Evolutionary conservation across 2,888 invertebrate species (phyloP).

Genomic region (Sinelater perroti): DNA sequence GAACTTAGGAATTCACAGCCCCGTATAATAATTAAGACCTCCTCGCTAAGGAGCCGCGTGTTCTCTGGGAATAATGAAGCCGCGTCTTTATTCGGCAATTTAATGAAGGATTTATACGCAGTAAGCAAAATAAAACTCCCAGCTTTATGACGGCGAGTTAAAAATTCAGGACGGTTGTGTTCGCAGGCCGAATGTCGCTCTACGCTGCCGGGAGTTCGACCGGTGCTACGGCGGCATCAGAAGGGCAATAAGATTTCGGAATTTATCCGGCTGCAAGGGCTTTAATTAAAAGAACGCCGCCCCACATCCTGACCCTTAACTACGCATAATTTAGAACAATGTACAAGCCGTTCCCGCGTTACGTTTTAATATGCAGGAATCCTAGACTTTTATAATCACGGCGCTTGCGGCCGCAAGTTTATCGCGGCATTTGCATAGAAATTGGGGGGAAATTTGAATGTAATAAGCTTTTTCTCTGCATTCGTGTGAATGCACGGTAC

Average conservation of each 20-base stretch:
- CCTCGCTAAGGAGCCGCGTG: no score
- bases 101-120: slow-evolving; percentile 1
- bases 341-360: slow-evolving; percentile 8
- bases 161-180: slow-evolving; percentile 3
- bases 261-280: slow-evolving; percentile 5
- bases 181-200: background rate
- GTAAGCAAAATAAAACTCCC: slow-evolving; percentile 8
- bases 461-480: slow-evolving; percentile 12
- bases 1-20: no score
- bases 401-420: background rate
- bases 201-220: no score
- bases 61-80: background rate
- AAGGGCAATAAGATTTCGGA: slow-evolving; percentile 5
- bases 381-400: slow-evolving; percentile 10
- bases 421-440: slow-evolving; percentile 11
- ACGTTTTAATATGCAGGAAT: slow-evolving; percentile 16
- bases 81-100: slow-evolving; percentile 1
- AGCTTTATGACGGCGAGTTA: background rate
- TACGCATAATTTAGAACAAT: slow-evolving; percentile 12
- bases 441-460: slow-evolving; percentile 16
- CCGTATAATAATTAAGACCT: no score
- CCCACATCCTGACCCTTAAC: slow-evolving; percentile 1
- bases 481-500: slow-evolving; percentile 13
- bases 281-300: slow-evolving; percentile 9
- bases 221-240: background rate